These are phyloP conservation scores for Mandrillus leucophaeus DNA, from an alignment of 2,113 vertebrate genomes.

Conservation along the genomic window DNA sequence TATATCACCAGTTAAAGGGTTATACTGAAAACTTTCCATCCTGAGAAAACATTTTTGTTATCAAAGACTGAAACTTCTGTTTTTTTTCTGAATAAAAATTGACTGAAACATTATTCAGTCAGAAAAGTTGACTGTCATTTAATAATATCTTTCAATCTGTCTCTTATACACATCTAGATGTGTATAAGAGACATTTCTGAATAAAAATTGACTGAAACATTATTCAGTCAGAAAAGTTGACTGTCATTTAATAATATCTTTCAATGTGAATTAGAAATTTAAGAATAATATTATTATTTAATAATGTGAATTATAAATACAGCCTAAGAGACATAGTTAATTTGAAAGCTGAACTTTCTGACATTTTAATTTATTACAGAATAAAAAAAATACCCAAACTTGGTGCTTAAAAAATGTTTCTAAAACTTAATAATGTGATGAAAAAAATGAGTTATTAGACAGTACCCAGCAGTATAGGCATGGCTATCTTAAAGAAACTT, in stretches of 20 bases:
- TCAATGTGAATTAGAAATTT: background rate
- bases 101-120: background rate
- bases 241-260: background rate
- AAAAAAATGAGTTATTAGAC: background rate
- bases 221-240: background rate
- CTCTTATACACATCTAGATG: no score
- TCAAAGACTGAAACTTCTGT: background rate
- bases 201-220: background rate
- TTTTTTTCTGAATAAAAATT: slow-evolving; percentile 14
- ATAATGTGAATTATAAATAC: background rate
- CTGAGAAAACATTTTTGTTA: background rate
- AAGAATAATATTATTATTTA: background rate
- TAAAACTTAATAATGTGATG: background rate
- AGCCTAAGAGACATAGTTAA: background rate
- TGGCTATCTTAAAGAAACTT: background rate
- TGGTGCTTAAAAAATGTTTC: background rate
- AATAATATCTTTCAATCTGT: background rate
- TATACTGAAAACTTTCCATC: background rate
- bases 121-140: background rate
- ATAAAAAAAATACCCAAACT: background rate
- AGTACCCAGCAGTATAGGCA: background rate
- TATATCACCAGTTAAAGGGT: background rate
- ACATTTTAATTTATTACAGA: background rate
- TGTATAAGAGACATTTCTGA: no score
- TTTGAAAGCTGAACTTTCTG: background rate